Base-by-base conservation (phyloP, 2,888 invertebrate species). In the Eristalis pertinax region DNA sequence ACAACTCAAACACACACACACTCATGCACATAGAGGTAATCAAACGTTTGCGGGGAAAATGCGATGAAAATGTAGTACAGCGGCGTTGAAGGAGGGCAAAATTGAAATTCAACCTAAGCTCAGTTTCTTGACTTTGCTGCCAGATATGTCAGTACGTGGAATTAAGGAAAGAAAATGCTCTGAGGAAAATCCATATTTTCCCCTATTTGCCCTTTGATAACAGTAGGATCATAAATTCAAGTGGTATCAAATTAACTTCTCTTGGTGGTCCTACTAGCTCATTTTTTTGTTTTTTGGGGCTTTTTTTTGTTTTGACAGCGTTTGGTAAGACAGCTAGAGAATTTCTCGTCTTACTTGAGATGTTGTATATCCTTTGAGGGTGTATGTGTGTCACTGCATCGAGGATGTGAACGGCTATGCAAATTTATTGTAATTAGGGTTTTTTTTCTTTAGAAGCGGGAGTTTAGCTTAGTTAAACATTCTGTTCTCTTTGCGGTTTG, bases 71-170 rank as follows among this genome's bases (percentile, higher is more conserved):
- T 63, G 63, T 73, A 73, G 19, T 32, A 73, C 60, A 63, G n/a
- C 43, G 62, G 62, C 43, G 15, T 41, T 50, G 50, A 50, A 50
- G 50, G 62, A 69, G 24, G 50, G 32, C 19, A 11, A 56, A 64
- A 35, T 50, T 64, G 73, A 64, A 74, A 74, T 56, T 64, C 29
- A 74, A 74, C 73, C 64, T 74, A 74, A 74, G 64, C 64, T 64
- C 24, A 64, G 32, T 56, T 56, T 50, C 64, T 73, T 73, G 63
- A 64, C 43, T 63, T 35, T 19, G 43, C 64, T 64, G 50, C 64
- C 50, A 22, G 50, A 56, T 74, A 74, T 58, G 32, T 19, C 10
- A 13, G 29, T 7, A 29, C 1, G 56, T 67, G n/a, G 15, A n/a
- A 67, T 41, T 10, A 35, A 32, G 22, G 19, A 13, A 56, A 11